Percentiles rank a stretch among this genome's conserved stretches.
phyloP scores from a whole-genome alignment of 1,140 invertebrate genomes.

The Bradysia coprophila region DNA sequence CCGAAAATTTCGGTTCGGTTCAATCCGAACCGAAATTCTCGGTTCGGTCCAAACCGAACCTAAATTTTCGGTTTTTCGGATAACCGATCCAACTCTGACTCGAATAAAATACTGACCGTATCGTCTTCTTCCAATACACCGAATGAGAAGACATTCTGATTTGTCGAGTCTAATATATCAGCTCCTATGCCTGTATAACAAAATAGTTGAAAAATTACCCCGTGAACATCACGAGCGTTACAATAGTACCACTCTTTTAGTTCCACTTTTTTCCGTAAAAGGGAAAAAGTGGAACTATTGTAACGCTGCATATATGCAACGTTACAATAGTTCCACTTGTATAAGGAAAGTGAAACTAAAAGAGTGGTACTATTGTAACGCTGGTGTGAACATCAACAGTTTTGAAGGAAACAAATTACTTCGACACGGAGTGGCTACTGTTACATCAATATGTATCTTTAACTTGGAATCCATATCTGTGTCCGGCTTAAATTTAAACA shows the following conservation, averaged over 20 bases:
- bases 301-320: too few relatives aligned
- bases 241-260: constrained; percentile 1
- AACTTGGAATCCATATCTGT: constrained; percentile 75
- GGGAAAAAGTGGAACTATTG: too few relatives aligned
- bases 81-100: constrained; percentile 83
- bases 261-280: too few relatives aligned
- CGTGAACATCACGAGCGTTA: constrained; percentile 2
- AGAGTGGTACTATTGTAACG: too few relatives aligned
- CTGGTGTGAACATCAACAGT: too few relatives aligned
- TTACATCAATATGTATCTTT: constrained; percentile 85
- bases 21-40: too few relatives aligned
- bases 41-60: too few relatives aligned
- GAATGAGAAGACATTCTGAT: constrained; percentile 71
- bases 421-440: constrained; percentile 79
- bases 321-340: too few relatives aligned
- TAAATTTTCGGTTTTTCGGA: too few relatives aligned
- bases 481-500: constrained; percentile 80
- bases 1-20: too few relatives aligned
- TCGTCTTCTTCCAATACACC: constrained; percentile 68
- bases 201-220: constrained; percentile 2
- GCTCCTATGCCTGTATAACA: constrained; percentile 55
- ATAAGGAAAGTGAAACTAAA: too few relatives aligned
- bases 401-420: constrained; percentile 41
- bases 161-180: constrained; percentile 85
- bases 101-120: too few relatives aligned